A percentile compares a stretch with the other conserved stretches of the same genome.
Evolutionary conservation across 23 tunicate species (phyloP).

Genomic region (Phallusia fumigata): DNA sequence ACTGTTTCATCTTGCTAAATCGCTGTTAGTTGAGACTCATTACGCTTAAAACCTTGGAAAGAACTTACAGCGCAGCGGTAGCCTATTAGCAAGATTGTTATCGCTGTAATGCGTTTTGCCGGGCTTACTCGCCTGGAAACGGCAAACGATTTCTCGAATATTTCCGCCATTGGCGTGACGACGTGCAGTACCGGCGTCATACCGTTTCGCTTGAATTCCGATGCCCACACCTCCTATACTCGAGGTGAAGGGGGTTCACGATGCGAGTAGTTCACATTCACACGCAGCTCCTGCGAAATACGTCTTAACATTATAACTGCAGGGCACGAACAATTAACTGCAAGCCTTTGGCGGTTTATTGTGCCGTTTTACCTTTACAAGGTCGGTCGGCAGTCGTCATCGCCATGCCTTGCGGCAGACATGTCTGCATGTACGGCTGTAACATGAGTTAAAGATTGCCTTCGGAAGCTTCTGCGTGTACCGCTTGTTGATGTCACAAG

Average conservation of each 20-base stretch:
- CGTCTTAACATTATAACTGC: neutral
- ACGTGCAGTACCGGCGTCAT: neutral
- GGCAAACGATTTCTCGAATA: neutral
- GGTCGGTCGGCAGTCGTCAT: neutral
- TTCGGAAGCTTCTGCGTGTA: neutral
- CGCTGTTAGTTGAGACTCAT: neutral
- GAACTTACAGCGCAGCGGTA: neutral
- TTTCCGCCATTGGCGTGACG: neutral
- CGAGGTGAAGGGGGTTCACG: neutral
- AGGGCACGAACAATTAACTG: slow-evolving; percentile 3
- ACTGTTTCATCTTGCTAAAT: no score
- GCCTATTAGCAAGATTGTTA: slow-evolving; percentile 1
- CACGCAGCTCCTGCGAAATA: neutral
- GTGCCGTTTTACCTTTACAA: neutral
- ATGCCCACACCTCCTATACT: neutral
- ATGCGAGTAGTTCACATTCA: neutral
- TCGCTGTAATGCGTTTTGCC: neutral
- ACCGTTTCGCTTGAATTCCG: neutral
- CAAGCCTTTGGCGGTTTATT: slow-evolving; percentile 1
- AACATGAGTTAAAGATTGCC: slow-evolving; percentile 3
- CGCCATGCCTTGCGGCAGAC: slow-evolving; percentile 4
- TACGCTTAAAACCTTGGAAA: neutral
- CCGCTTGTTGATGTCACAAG: neutral
- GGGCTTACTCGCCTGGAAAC: neutral
- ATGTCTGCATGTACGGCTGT: neutral